Percentiles rank a stretch among this genome's conserved stretches.
Evolutionary conservation across 1,140 invertebrate genomes (phyloP).

Genomic region (Atta cephalotes): DNA sequence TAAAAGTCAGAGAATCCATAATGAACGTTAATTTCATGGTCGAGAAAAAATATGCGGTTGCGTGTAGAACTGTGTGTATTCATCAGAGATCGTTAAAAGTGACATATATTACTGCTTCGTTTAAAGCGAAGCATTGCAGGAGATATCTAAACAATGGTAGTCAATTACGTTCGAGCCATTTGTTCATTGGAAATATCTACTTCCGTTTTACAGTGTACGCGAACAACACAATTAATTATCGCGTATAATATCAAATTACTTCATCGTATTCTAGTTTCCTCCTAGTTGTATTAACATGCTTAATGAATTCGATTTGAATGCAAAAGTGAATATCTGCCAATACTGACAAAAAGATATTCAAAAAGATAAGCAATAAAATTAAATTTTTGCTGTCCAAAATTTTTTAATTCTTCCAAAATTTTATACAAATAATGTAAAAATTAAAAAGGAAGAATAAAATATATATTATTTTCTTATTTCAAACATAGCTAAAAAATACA

Average conservation of each 20-base stretch:
- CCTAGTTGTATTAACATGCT: constrained; percentile 26
- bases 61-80: neutral
- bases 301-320: neutral
- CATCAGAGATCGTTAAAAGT: constrained; percentile 42
- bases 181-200: constrained; percentile 49
- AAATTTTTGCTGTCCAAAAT: neutral
- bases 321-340: neutral
- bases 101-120: constrained; percentile 32
- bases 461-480: too few relatives aligned
- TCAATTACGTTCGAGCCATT: constrained; percentile 49
- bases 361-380: neutral
- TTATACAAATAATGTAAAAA: neutral
- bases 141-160: constrained; percentile 59
- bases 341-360: neutral
- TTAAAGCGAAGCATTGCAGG: constrained; percentile 39
- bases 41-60: neutral
- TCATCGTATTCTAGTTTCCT: constrained; percentile 33
- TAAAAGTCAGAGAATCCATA: neutral
- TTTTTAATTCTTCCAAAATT: neutral
- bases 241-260: constrained; percentile 58
- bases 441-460: neutral
- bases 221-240: constrained; percentile 53
- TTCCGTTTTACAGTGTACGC: constrained; percentile 42
- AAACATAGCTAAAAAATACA: too few relatives aligned
- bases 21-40: neutral